These are phyloP conservation scores for Acanthopleura granulata DNA, from an alignment of 2,888 invertebrate genomes.

Conservation along the genomic window DNA sequence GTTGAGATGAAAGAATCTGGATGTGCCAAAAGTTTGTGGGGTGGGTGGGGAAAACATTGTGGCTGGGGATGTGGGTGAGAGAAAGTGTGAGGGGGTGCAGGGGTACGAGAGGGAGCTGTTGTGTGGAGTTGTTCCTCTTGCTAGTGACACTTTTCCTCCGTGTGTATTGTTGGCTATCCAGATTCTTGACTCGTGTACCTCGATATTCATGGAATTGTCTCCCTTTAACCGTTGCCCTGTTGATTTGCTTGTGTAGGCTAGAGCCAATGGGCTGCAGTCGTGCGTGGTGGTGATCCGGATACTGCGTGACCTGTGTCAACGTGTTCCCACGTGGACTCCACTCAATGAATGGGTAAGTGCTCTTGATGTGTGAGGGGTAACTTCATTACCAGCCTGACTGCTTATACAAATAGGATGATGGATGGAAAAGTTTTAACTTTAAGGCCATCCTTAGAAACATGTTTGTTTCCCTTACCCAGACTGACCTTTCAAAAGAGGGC, in stretches of 20 bases:
- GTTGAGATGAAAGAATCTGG: slow-evolving; percentile 1
- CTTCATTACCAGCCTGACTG: not conserved
- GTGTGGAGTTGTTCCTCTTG: too few relatives aligned
- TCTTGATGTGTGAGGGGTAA: too few relatives aligned
- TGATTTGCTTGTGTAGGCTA: slow-evolving; percentile 79
- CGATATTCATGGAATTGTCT: not conserved
- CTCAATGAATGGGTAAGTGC: slow-evolving; percentile 91
- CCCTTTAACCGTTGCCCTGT: not conserved
- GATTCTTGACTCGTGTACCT: slow-evolving; percentile 22
- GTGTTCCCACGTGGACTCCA: slow-evolving; percentile 94
- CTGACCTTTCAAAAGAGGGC: too few relatives aligned
- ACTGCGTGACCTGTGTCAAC: slow-evolving; percentile 93
- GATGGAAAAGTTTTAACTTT: not conserved
- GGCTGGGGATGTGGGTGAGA: too few relatives aligned
- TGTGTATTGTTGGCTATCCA: slow-evolving; percentile 13
- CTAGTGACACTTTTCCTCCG: too few relatives aligned
- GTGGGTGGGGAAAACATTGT: not conserved
- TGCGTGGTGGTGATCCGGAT: slow-evolving; percentile 97
- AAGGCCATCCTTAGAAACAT: too few relatives aligned
- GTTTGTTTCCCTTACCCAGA: too few relatives aligned
- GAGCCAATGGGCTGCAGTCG: slow-evolving; percentile 93
- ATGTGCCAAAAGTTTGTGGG: not conserved
- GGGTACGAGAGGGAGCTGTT: too few relatives aligned
- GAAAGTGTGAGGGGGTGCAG: too few relatives aligned
- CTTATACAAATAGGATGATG: not conserved